Percentiles rank a stretch among this genome's conserved stretches.
These are phyloP conservation scores for Brachyrhaphis roseni DNA, from an alignment of 2,797 vertebrate species.

Conservation along the genomic window DNA sequence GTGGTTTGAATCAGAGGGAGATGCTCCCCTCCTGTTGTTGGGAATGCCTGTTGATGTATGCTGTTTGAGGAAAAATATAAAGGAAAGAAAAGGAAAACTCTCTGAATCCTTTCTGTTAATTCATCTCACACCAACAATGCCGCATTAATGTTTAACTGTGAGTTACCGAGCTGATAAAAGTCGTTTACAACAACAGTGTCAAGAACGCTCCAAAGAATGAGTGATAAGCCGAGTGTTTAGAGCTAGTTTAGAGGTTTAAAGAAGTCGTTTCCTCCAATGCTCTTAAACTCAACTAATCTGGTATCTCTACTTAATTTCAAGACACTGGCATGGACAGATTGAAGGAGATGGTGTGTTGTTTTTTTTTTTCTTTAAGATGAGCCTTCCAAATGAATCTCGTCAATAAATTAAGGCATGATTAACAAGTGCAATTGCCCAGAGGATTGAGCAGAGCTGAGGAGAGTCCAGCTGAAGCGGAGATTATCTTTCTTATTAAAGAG, in stretches of 20 bases:
- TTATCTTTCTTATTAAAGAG: constrained; percentile 78
- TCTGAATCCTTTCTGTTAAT: no score
- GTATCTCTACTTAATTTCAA: constrained; percentile 63
- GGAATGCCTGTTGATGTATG: no score
- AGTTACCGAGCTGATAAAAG: constrained; percentile 1
- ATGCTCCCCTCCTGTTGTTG: no score
- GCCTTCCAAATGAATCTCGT: constrained; percentile 72
- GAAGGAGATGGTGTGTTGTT: constrained; percentile 58
- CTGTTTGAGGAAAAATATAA: no score
- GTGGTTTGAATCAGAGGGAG: no score
- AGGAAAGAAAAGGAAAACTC: no score
- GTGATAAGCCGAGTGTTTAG: neutral
- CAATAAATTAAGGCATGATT: constrained; percentile 81
- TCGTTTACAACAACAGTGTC: neutral
- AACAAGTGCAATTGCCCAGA: constrained; percentile 76
- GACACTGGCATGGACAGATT: constrained; percentile 54
- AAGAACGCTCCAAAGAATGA: neutral
- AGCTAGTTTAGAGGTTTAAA: neutral
- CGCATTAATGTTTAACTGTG: constrained; percentile 8
- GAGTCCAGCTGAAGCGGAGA: constrained; percentile 69
- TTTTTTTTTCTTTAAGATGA: constrained; percentile 40
- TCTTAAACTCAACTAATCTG: constrained; percentile 65
- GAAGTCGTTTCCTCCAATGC: neutral
- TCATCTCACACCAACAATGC: no score
- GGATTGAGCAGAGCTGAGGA: constrained; percentile 63